Conservation (phyloP, 2,888 invertebrate species). For the Tachystola acroxantha region DNA sequence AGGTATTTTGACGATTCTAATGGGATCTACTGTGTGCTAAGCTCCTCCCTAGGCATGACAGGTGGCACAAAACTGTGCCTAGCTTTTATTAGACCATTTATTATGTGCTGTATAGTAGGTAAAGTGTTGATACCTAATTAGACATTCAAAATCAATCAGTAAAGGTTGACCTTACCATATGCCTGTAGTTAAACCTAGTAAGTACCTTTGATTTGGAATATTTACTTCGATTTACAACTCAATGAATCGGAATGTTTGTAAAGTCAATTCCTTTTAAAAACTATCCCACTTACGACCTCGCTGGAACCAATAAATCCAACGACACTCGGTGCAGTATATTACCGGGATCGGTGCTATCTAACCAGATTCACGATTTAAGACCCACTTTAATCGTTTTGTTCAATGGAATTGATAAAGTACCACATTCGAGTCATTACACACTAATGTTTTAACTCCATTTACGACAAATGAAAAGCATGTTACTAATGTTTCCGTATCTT, state of each 20-base stretch:
- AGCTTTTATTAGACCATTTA: too few species aligned
- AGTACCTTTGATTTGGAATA: too few species aligned
- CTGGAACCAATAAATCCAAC: conserved; percentile 51
- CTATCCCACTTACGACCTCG: conserved; percentile 13
- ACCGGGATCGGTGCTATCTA: conserved; percentile 60
- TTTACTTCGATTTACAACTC: too few species aligned
- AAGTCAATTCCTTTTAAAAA: conserved; percentile 8
- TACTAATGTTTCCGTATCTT: conserved; percentile 10
- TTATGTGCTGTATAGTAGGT: too few species aligned
- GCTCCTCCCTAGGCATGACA: too few species aligned
- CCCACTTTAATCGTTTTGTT: conserved; percentile 56
- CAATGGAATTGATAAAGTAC: conserved; percentile 51
- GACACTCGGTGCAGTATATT: conserved; percentile 48
- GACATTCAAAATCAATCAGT: too few species aligned
- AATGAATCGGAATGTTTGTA: not conserved
- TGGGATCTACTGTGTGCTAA: too few species aligned
- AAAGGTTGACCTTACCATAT: too few species aligned
- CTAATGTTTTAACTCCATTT: conserved; percentile 25
- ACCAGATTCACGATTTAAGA: conserved; percentile 61
- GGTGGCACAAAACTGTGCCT: too few species aligned
- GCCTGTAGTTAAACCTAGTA: too few species aligned
- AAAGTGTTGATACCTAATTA: too few species aligned
- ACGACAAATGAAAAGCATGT: conserved; percentile 16
- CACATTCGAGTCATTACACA: conserved; percentile 33
- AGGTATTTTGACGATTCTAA: too few species aligned